Evolutionary conservation across 2,888 invertebrate species (phyloP).

Genomic region (Dolomedes plantarius): DNA sequence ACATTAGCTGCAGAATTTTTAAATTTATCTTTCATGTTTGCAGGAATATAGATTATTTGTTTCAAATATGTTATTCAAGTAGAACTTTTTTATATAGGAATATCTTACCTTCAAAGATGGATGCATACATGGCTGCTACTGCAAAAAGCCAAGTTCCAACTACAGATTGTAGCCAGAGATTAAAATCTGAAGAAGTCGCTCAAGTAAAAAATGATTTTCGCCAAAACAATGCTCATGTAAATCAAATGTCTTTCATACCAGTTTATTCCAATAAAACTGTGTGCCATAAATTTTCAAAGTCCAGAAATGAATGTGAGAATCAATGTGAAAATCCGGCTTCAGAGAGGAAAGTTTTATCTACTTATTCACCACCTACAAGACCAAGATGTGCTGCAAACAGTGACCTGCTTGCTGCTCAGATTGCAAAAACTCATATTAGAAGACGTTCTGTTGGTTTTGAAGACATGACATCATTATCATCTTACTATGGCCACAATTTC

Average conservation of each 20-base stretch:
- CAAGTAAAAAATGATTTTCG: slow-evolving; percentile 43
- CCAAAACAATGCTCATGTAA: slow-evolving; percentile 55
- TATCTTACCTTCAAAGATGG: slow-evolving; percentile 45
- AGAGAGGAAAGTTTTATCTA: not conserved
- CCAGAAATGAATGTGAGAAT: slow-evolving; percentile 13
- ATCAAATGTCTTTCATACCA: slow-evolving; percentile 63
- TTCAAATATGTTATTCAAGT: too few species aligned
- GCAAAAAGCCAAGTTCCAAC: slow-evolving; percentile 23
- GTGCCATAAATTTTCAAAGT: slow-evolving; percentile 51
- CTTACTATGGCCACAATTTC: slow-evolving; percentile 40
- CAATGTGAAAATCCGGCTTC: slow-evolving; percentile 6
- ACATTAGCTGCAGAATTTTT: too few species aligned
- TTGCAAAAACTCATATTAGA: slow-evolving; percentile 32
- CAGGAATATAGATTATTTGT: too few species aligned
- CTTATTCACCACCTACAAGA: slow-evolving; percentile 36
- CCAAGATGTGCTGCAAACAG: slow-evolving; percentile 28
- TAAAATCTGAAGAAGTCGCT: slow-evolving; percentile 45
- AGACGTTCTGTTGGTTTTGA: slow-evolving; percentile 62
- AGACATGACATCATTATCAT: slow-evolving; percentile 43
- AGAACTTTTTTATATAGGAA: slow-evolving; percentile 29
- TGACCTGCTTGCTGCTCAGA: slow-evolving; percentile 20
- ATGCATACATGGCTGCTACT: slow-evolving; percentile 36
- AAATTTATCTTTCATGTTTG: too few species aligned
- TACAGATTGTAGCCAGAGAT: slow-evolving; percentile 22
- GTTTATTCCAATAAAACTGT: slow-evolving; percentile 49